phyloP scores from a whole-genome alignment of 30 jellyfish, hydroid and myxozoan genomes.

The Chironex yamaguchii region DNA sequence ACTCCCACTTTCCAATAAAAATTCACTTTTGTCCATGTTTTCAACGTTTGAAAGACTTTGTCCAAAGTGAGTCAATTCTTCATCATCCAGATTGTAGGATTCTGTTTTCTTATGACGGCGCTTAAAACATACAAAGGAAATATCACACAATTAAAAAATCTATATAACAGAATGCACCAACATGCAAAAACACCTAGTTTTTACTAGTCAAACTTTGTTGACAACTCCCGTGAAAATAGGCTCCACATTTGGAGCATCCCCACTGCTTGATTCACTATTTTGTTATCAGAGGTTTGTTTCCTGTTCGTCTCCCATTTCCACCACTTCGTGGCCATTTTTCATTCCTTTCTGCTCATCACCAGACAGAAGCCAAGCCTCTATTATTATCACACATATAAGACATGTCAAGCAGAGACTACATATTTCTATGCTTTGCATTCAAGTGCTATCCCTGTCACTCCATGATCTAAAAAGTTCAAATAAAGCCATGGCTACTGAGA shows the following conservation, averaged over 20 bases:
- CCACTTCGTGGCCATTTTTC: too few species aligned
- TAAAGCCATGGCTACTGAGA: too few species aligned
- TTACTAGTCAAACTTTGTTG: not conserved
- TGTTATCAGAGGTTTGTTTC: too few species aligned
- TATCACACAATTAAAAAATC: not conserved
- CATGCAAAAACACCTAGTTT: not conserved
- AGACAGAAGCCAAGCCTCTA: too few species aligned
- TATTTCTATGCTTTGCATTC: too few species aligned
- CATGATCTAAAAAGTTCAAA: too few species aligned
- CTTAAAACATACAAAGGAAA: conserved; percentile 37
- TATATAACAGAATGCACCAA: not conserved
- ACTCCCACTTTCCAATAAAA: conserved; percentile 74
- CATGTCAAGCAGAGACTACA: too few species aligned
- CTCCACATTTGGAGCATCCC: conserved; percentile 89
- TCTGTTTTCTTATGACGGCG: conserved; percentile 87
- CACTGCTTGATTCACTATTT: conserved; percentile 79
- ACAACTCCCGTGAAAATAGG: too few species aligned
- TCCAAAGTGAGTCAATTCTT: conserved; percentile 89
- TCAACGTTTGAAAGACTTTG: conserved; percentile 89
- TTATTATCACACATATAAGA: too few species aligned
- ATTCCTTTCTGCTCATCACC: too few species aligned
- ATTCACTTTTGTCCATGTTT: conserved; percentile 88
- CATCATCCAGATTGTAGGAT: conserved; percentile 83
- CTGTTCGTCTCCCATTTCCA: too few species aligned
- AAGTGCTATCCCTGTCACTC: too few species aligned